Base-by-base conservation (phyloP, 1,140 invertebrate species). In the Xylocopa sonorina region DNA sequence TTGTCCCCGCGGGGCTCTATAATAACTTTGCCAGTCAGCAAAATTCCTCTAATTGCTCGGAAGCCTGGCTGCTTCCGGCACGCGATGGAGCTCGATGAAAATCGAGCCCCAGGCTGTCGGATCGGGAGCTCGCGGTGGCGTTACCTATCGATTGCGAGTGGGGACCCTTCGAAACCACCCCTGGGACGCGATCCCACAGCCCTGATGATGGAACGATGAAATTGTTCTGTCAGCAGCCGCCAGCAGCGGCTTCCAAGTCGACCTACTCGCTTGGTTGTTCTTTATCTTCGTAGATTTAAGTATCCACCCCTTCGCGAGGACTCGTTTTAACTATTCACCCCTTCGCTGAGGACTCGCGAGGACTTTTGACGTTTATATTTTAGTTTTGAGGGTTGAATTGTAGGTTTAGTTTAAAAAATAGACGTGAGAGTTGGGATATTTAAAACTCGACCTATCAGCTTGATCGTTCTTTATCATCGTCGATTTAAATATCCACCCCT, bases 211-310 rank as follows among this genome's bases (percentile, higher is more conserved):
- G 64, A 77, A 77, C 74, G 75, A 77, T 60, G 66, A 78, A 78
- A 78, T 78, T 78, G 75, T 78, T 71, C 75, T 51, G 75, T 78
- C 75, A 78, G 75, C 75, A 78, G 24, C 74, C 74, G 60, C 9
- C 64, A 34, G 32, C 29, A 27, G 3, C 41, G 1, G 6, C 64
- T 24, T 67, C n/a, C 12, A 41, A 27, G 38, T 32, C 10, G 21
- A 50, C 48, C 51, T 27, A 7, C 21, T 12, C n/a, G 10, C n/a
- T 9, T 38, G 1, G 10, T n/a, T 27, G 7, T n/a, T 48, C 60
- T 57, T 32, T 24, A 12, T 43, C 60, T 55, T n/a, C n/a, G 6
- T 34, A 16, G 34, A 21, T 58, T 50, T 18, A 21, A 32, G 48
- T 67, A 67, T 34, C 64, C 24, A 34, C n/a, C 27, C 14, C 14